These are phyloP conservation scores for Cyclargus thomasi DNA, from an alignment of 1,140 invertebrate genomes.

Conservation along the genomic window DNA sequence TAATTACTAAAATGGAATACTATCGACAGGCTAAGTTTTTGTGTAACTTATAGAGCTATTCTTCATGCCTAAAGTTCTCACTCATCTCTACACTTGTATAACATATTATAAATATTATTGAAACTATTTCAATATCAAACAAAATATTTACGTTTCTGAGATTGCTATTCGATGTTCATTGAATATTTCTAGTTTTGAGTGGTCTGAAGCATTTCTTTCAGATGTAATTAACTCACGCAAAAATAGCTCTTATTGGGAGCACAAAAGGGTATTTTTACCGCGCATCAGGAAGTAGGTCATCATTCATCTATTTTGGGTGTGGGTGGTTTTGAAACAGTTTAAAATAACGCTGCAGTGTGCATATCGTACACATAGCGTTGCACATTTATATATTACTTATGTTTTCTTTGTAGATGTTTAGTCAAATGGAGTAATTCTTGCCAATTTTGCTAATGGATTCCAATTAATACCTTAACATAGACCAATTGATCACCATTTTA, in stretches of 20 bases:
- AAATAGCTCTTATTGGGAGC: constrained; percentile 24
- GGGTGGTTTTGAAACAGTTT: constrained; percentile 47
- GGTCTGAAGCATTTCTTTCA: constrained; percentile 22
- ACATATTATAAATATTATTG: no score
- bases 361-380: constrained; percentile 34
- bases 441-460: background rate
- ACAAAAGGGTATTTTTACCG: constrained; percentile 33
- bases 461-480: background rate
- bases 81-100: no score
- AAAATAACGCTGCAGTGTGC: constrained; percentile 62
- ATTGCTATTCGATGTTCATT: constrained; percentile 6
- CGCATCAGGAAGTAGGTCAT: constrained; percentile 57
- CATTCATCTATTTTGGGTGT: constrained; percentile 56
- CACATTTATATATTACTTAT: constrained; percentile 13
- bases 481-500: background rate
- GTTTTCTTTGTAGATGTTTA: background rate
- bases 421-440: background rate
- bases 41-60: no score
- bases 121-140: no score
- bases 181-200: constrained; percentile 12
- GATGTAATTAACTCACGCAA: constrained; percentile 1
- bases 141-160: constrained; percentile 5
- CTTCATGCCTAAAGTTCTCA: no score
- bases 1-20: no score
- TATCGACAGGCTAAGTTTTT: no score